These are phyloP conservation scores for Phyllostomus hastatus DNA, from an alignment of 2,113 vertebrate species.

Conservation along the genomic window DNA sequence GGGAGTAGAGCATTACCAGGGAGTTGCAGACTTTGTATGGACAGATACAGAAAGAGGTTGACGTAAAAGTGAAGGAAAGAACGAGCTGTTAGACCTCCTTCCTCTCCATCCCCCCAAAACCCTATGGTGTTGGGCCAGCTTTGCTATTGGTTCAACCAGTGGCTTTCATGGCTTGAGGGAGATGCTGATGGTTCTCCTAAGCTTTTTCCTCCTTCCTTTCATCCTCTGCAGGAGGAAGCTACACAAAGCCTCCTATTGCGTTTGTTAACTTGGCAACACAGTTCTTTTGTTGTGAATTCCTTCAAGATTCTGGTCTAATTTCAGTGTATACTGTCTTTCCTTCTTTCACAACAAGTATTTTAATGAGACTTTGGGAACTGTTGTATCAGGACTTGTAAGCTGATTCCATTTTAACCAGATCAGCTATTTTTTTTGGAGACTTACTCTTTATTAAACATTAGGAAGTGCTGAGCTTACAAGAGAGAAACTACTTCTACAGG, in stretches of 20 bases:
- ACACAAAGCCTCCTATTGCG: background rate
- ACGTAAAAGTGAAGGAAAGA: background rate
- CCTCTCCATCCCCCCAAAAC: background rate
- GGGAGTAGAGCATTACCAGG: background rate
- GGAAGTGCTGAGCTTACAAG: slow-evolving; percentile 60
- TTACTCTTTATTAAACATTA: slow-evolving; percentile 63
- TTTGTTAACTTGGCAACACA: background rate
- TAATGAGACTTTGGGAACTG: background rate
- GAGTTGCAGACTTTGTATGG: background rate
- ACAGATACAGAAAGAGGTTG: background rate
- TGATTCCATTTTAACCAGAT: slow-evolving; percentile 40
- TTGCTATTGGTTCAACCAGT: background rate
- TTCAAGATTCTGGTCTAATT: background rate
- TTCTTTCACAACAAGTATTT: background rate
- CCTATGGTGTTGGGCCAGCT: background rate
- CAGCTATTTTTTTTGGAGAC: slow-evolving; percentile 39
- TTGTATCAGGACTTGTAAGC: background rate
- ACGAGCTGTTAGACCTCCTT: background rate
- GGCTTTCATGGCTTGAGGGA: background rate
- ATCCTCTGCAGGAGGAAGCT: background rate
- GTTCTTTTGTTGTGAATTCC: background rate
- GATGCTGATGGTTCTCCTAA: background rate
- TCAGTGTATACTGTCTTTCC: background rate
- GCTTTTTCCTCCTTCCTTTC: background rate
- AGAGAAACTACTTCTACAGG: slow-evolving; percentile 20